Evolutionary conservation across 2,797 vertebrate genomes (phyloP), one percentile per base, ranked within the genome.

Genomic region (Coendou prehensilis): DNA sequence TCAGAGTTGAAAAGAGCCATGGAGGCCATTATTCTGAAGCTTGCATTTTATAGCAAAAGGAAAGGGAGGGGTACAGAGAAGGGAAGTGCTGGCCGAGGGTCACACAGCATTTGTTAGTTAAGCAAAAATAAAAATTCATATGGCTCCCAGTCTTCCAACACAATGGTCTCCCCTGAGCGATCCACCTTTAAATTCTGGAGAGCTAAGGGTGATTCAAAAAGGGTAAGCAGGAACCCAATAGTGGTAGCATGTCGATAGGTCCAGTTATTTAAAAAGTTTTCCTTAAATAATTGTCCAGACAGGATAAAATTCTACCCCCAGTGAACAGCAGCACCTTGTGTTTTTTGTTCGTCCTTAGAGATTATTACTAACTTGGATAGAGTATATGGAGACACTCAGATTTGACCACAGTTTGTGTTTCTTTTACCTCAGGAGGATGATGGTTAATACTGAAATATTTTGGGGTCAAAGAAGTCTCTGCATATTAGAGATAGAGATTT

Each of bases 1-100:
- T 98, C 93, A 94, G 95, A 95, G 80, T 94, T 95, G 79, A 96
- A 97, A 97, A 71, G 14, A 95, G 11, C 33, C 67, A 80, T 87
- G 50, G 14, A 88, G 64, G 95, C 93, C 6, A 92, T 78, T 71
- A 89, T 88, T 80, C n/a, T 75, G 86, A 93, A 33, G 37, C 15
- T 92, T 26, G 91, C 30, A 1, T 61, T 73, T 93, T 92, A 56
- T 57, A 26, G 37, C 3, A 11, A 56, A 76, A 59, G 37, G 9
- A 80, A 67, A 41, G 15, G 33, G 26, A 41, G 13, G 50, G 30
- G 5, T 47, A 13, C 41, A 92, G 64, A 93, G 52, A 93, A 15
- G 33, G 50, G 73, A 80, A 30, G 3, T n/a, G 4, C 22, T 87
- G 69, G 20, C 37, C 22, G 71, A n/a, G 14, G 41, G 37, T 90